Evolutionary conservation across 2,888 invertebrate genomes (phyloP), one percentile per base, ranked within the genome.

Genomic region (Drosophila bunnanda): DNA sequence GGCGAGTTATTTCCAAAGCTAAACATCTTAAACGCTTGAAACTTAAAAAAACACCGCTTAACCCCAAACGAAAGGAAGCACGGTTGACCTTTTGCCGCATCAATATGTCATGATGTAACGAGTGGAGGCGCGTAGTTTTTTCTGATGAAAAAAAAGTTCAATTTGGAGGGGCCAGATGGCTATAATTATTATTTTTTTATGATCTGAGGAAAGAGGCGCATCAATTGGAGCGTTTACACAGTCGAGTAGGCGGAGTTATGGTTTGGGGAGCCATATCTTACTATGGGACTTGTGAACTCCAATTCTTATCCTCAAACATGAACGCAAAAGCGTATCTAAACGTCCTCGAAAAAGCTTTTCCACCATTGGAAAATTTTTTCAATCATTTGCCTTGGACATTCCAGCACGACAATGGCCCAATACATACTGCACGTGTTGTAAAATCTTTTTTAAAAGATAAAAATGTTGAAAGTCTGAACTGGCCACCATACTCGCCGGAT

Each of bases 1-100:
- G 41, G 41, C 41, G 43, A 39, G 43, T 30, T 39, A 55, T 55
- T 55, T 55, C 32, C 41, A 56, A 43, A 41, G 32, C 38, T 48
- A 46, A 25, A 41, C 17, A 41, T 41, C 20, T 20, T 41, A 41
- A 41, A 41, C 20, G 41, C 22, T 43, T 43, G 13, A 43, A 43
- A 43, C 22, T 43, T 15, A 43, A 43, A 43, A 43, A 22, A 43
- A 43, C 22, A 43, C 28, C n/a, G 46, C 28, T 25, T 46, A 25
- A 28, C 46, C 28, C 28, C 15, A 46, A 46, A n/a, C n/a, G 28
- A 46, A 46, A 46, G 25, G 28, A 46, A 46, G 46, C 28, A n/a
- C 25, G 9, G 46, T 46, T 28, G 46, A 43, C 22, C 43, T 43
- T 43, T 43, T 43, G 43, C 43, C 43, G 43, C 43, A 13, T 13